Conservation (phyloP, 2,113 vertebrate species). For the Heteronetta atricapilla region DNA sequence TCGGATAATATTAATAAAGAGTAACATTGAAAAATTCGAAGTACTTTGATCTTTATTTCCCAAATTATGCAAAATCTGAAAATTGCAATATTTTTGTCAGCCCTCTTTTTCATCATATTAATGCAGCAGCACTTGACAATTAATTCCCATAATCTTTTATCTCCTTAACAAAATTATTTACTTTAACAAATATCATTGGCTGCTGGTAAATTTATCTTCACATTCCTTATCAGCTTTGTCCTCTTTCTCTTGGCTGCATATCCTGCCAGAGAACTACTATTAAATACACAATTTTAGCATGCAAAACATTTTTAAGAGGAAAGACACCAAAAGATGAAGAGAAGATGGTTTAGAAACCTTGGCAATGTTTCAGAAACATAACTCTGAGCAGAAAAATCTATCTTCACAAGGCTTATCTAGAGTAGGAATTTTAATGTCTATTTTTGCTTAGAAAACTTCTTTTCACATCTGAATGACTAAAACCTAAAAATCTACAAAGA, state of each 20-base stretch:
- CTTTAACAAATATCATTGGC: not conserved
- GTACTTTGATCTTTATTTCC: not conserved
- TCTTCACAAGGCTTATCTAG: not conserved
- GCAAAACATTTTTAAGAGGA: not conserved
- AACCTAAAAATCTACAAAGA: not conserved
- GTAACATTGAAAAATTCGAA: not conserved
- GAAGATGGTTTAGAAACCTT: not conserved
- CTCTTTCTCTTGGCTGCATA: not conserved
- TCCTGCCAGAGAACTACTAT: not conserved
- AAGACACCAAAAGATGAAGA: not conserved
- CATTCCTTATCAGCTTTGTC: not conserved
- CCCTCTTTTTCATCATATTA: not conserved
- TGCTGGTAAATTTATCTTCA: not conserved
- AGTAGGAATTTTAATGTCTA: not conserved
- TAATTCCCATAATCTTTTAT: constrained; percentile 16
- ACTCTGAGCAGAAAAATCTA: not conserved
- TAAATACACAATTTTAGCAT: not conserved
- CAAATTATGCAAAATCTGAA: not conserved
- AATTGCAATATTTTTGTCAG: not conserved
- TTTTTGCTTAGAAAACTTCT: not conserved
- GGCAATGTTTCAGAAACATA: not conserved
- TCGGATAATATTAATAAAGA: not conserved
- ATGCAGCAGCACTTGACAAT: not conserved
- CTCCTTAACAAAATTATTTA: not conserved
- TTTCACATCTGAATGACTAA: not conserved